Evolutionary conservation across 2,888 invertebrate species (phyloP).

Genomic region (Perizoma affinitatum): DNA sequence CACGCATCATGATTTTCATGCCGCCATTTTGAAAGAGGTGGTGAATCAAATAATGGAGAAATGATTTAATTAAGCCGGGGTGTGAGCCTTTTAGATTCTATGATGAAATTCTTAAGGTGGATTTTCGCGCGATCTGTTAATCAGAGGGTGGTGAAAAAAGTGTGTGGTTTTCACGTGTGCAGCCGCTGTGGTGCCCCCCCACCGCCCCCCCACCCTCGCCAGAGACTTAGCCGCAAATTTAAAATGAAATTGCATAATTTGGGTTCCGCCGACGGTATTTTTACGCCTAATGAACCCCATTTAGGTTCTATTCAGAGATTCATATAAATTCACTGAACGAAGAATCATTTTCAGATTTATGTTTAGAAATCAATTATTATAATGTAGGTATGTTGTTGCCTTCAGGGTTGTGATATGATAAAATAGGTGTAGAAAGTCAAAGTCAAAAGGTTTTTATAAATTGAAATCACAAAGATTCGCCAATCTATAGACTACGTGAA

Average conservation of each 20-base stretch:
- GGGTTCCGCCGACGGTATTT: conserved; percentile 52
- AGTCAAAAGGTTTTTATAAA: too few relatives aligned
- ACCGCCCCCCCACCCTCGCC: conserved; percentile 12
- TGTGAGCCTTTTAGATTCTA: conserved; percentile 52
- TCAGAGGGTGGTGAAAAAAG: conserved; percentile 66
- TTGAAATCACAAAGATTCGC: too few relatives aligned
- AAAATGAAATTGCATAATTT: conserved; percentile 81
- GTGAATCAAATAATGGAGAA: conserved; percentile 81
- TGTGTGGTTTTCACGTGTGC: conserved; percentile 70
- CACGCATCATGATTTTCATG: conserved; percentile 54
- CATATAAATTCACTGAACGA: conserved; percentile 39
- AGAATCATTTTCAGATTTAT: conserved; percentile 2
- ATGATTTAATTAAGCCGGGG: conserved; percentile 73
- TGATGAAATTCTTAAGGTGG: conserved; percentile 55
- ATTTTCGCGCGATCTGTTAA: conserved; percentile 47
- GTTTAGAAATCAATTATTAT: not conserved
- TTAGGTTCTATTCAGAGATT: conserved; percentile 46
- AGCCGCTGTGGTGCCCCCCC: conserved; percentile 40
- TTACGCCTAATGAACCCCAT: conserved; percentile 73
- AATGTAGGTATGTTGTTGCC: too few relatives aligned
- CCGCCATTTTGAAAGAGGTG: conserved; percentile 82
- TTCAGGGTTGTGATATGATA: too few relatives aligned
- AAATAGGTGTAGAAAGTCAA: too few relatives aligned
- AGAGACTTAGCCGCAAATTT: conserved; percentile 67
- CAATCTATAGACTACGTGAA: too few relatives aligned